Evolutionary conservation across 2,113 vertebrate species (phyloP).

Genomic region (Silurus meridionalis): DNA sequence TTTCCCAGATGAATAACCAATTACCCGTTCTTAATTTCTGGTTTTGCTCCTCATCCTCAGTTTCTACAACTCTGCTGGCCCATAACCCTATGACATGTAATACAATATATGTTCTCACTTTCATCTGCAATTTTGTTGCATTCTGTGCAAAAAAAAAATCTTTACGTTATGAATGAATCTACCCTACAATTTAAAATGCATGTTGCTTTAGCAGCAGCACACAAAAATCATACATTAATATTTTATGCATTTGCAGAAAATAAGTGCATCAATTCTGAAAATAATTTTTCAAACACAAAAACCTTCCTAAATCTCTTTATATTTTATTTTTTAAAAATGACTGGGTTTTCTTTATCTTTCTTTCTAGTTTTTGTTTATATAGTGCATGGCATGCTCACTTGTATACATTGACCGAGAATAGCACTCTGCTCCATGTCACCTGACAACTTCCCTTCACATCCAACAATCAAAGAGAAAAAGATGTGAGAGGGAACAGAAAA

Average conservation of each 20-base stretch:
- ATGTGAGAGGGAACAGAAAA: background rate
- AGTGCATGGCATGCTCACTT: background rate
- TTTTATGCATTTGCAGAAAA: background rate
- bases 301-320: background rate
- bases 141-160: too few relatives aligned
- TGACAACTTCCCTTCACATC: background rate
- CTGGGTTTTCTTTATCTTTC: background rate
- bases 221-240: background rate
- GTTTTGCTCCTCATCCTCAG: too few relatives aligned
- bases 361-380: conserved; percentile 5
- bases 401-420: background rate
- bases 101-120: too few relatives aligned
- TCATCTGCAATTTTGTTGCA: too few relatives aligned
- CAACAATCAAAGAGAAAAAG: conserved; percentile 20
- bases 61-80: too few relatives aligned
- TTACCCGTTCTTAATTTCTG: too few relatives aligned
- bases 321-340: background rate
- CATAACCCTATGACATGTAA: too few relatives aligned
- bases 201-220: too few relatives aligned
- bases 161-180: too few relatives aligned
- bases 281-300: background rate
- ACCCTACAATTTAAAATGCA: too few relatives aligned
- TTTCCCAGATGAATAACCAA: too few relatives aligned
- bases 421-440: background rate
- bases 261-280: background rate